A percentile compares a stretch with the other conserved stretches of the same genome.
Evolutionary conservation across 1,140 invertebrate genomes (phyloP).

Genomic region (Drosophila albomicans): DNA sequence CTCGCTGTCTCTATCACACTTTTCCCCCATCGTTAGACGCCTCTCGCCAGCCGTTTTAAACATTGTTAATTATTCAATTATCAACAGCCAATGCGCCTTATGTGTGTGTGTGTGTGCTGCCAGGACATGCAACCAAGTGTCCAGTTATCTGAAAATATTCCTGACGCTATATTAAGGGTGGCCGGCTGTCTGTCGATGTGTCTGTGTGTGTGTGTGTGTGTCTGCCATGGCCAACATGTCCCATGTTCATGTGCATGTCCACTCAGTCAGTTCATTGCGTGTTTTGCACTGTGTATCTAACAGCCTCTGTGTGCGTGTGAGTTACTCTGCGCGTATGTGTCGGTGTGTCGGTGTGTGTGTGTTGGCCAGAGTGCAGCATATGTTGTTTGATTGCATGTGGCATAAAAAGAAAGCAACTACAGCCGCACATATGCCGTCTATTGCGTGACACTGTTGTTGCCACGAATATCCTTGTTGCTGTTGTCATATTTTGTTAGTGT

Average conservation of each 20-base stretch:
- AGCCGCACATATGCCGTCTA: slow-evolving; percentile 44
- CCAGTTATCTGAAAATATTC: slow-evolving; percentile 37
- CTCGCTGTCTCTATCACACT: neutral
- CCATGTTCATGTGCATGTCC: slow-evolving; percentile 44
- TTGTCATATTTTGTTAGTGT: slow-evolving; percentile 60
- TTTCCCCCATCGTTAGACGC: slow-evolving; percentile 24
- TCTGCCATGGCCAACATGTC: slow-evolving; percentile 28
- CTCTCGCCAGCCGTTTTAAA: slow-evolving; percentile 68
- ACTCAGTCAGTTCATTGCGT: slow-evolving; percentile 67
- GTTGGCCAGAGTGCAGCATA: slow-evolving; percentile 56
- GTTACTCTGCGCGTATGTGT: slow-evolving; percentile 5
- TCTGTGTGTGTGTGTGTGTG: slow-evolving; percentile 8
- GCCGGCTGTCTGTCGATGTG: slow-evolving; percentile 19
- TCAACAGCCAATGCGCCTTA: slow-evolving; percentile 70
- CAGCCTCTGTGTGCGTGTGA: neutral
- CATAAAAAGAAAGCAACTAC: slow-evolving; percentile 50
- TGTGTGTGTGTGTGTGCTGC: slow-evolving; percentile 21
- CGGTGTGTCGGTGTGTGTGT: slow-evolving; percentile 4
- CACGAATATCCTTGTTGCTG: slow-evolving; percentile 29
- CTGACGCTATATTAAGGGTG: slow-evolving; percentile 19
- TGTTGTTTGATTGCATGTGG: slow-evolving; percentile 74
- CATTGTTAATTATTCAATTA: slow-evolving; percentile 84
- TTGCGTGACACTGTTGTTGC: slow-evolving; percentile 59
- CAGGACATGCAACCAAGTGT: slow-evolving; percentile 54
- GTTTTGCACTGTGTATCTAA: slow-evolving; percentile 42